Percentiles rank a stretch among this genome's conserved stretches.
These are phyloP conservation scores for Caenorhabditis sulstoni DNA, from an alignment of 2,888 invertebrate genomes.

Conservation along the genomic window DNA sequence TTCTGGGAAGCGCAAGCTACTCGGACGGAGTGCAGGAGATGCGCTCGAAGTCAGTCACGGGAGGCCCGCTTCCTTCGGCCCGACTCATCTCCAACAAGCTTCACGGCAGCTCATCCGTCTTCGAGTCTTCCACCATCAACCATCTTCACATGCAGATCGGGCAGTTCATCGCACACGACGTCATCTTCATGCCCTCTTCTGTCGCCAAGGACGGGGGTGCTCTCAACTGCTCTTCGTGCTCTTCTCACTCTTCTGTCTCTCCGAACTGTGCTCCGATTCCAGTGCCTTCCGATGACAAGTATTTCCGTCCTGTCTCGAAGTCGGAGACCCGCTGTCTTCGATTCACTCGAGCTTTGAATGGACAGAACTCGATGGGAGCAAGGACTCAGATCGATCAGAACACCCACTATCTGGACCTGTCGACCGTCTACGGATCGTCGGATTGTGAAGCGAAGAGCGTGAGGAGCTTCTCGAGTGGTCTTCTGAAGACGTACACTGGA, in stretches of 20 bases:
- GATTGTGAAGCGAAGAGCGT: conserved; percentile 88
- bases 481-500: conserved; percentile 46
- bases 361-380: conserved; percentile 87
- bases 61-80: conserved; percentile 47
- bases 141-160: conserved; percentile 89
- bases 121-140: conserved; percentile 14
- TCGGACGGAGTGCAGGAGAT: conserved; percentile 80
- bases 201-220: conserved; percentile 47
- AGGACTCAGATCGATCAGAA: conserved; percentile 82
- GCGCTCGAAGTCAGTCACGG: conserved; percentile 28
- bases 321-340: conserved; percentile 86
- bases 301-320: conserved; percentile 29
- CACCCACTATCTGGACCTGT: conserved; percentile 87
- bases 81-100: conserved; percentile 58
- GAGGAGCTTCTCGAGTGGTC: conserved; percentile 84
- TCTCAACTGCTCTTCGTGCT: conserved; percentile 84
- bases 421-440: conserved; percentile 92
- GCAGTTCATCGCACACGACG: conserved; percentile 83
- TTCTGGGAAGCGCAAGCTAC: conserved; percentile 87
- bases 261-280: conserved; percentile 92
- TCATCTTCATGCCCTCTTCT: not conserved
- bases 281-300: conserved; percentile 81
- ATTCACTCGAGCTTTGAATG: conserved; percentile 93
- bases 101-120: not conserved
- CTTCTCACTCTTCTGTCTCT: conserved; percentile 90